Base-by-base conservation (phyloP, 2,113 vertebrate genomes). In the Sapayoa aenigma region DNA sequence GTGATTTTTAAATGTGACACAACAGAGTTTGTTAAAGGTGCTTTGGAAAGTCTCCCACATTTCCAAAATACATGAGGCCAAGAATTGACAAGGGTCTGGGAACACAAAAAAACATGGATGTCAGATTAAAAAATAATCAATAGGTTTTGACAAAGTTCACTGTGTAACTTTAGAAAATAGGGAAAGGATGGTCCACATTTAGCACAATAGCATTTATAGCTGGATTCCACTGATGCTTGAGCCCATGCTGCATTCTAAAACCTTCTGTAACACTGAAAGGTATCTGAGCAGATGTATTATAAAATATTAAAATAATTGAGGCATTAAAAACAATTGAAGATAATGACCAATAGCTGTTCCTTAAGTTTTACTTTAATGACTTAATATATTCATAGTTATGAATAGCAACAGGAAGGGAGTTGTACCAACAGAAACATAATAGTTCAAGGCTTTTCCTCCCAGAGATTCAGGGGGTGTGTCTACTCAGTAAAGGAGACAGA, bases 371-470 rank as follows among this genome's bases (percentile, higher is more conserved):
- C 73, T 93, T 87, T 55, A 44, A 95, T 80, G 47, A 79, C 41
- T 66, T 84, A 73, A 87, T 74, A 39, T 41, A 89, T 58, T 94
- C 58, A 75, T 44, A 39, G 69, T 74, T 93, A 95, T 52, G 74
- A 95, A 95, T 94, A 96, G 87, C 52, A 94, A 90, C 95, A 96
- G 96, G 97, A 97, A 97, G 95, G 94, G 94, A 94, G 96, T 95
- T 94, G 78, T 89, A 95, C 66, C 71, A 79, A 91, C 69, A 89
- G 87, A 91, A 95, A 92, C 49, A 66, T 47, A 96, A 89, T 75
- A 85, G 58, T 66, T 81, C 75, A 84, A 95, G 89, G 65, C 42
- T 93, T 86, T 96, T 97, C 87, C 84, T 93, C 72, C 35, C 88
- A 75, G 83, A 77, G n/a, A 50, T 72, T 90, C 62, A 78, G 92